Base-by-base conservation (phyloP, 1,140 invertebrate species). In the Colletes gigas region DNA sequence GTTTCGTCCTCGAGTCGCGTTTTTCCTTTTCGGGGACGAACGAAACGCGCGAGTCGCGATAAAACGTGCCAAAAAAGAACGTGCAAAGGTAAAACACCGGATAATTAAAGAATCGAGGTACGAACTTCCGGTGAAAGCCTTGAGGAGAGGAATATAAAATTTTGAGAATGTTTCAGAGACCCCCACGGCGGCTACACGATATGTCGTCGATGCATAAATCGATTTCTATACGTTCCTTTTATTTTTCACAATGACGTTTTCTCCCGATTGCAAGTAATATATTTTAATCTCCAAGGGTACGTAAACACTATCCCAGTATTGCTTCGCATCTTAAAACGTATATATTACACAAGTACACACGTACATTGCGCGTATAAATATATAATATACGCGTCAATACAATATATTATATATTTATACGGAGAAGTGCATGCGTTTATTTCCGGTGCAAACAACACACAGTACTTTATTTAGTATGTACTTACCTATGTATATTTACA, bases 281-380 rank as follows among this genome's bases (percentile, higher is more conserved):
- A 82, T 81, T 77, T 55, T 72, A 54, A 78, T 19, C 67, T 80
- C 78, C 78, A 83, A 91, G 87, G 91, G 92, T 93, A 93, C 91
- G 91, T 93, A 92, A 92, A 85, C 71, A 78, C 88, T 88, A 84
- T 89, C 88, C 90, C 88, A 92, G 87, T 90, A 90, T 93, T 92
- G 90, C 91, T 91, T 92, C 89, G 91, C 91, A 93, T 93, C 88
- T 89, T 88, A 89, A 71, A 54, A 82, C 83, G 86, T 66, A 44
- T 67, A 30, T 76, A 41, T 30, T 62, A 52, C 14, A 65, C 15
- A 73, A 14, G 76, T 44, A 63, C 82, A 71, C 83, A 83, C 80
- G 70, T 78, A 82, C 8, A 79, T 85, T 70, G 83, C 77, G 65
- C 72, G 60, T 75, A 81, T 80, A 82, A 47, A 78, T 72, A 83